These are phyloP conservation scores for Columbina picui DNA, from an alignment of 2,113 vertebrate genomes.

Conservation along the genomic window DNA sequence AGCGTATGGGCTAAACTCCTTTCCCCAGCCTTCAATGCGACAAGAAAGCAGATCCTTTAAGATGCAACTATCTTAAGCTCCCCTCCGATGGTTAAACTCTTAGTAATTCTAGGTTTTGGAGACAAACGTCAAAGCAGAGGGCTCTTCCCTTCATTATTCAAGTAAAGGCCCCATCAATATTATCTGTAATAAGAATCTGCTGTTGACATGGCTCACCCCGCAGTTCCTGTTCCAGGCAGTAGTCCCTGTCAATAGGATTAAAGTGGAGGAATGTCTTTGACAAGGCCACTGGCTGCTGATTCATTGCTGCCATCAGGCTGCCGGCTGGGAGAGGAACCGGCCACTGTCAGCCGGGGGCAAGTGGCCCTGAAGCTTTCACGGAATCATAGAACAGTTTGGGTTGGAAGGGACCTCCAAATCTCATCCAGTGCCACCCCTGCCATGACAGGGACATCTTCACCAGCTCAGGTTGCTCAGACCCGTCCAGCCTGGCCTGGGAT, in stretches of 20 bases:
- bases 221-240: slow-evolving; percentile 74
- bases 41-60: slow-evolving; percentile 75
- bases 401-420: no score
- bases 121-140: slow-evolving; percentile 77
- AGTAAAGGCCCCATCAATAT: slow-evolving; percentile 76
- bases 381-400: no score
- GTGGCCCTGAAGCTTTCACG: not conserved
- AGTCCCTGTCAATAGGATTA: slow-evolving; percentile 78
- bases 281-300: slow-evolving; percentile 66
- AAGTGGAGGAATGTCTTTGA: slow-evolving; percentile 77
- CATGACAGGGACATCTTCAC: no score
- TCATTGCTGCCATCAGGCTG: slow-evolving; percentile 78
- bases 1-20: slow-evolving; percentile 59
- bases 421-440: no score
- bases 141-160: slow-evolving; percentile 77
- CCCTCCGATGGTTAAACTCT: slow-evolving; percentile 70
- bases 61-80: slow-evolving; percentile 76
- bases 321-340: slow-evolving; percentile 2
- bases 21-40: slow-evolving; percentile 59
- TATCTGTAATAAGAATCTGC: slow-evolving; percentile 81
- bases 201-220: slow-evolving; percentile 76
- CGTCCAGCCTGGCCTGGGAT: no score
- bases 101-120: slow-evolving; percentile 78
- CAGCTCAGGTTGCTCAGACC: no score
- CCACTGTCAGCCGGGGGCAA: not conserved